Base-by-base conservation (phyloP, 2,888 invertebrate genomes). In the Dascillus cervinus region DNA sequence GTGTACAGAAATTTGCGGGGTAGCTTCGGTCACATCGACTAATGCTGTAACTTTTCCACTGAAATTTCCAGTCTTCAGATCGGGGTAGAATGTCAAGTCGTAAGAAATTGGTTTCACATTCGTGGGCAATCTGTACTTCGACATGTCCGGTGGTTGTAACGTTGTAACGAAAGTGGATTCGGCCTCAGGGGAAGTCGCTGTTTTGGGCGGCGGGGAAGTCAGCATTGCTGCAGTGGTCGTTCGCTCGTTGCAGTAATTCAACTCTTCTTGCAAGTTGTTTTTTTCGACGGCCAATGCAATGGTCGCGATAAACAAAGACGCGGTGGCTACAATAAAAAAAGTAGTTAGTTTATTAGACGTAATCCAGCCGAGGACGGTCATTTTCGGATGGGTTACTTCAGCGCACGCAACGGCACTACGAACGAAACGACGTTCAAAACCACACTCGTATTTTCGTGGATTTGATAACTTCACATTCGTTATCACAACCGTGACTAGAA, bases 1-100 rank as follows among this genome's bases (percentile, higher is more conserved):
- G 58, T 86, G 82, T 23, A 87, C 53, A 1, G 71, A 60, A 28
- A 82, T 69, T 37, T 50, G 52, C 33, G 64, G 53, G 1, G 72
- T 70, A 2, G 64, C 47, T 47, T 65, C 48, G 2, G 52, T 36
- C 4, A 77, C 60, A 3, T 60, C 44, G 0, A 79, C 39, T 1
- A 43, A 46, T 22, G 79, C 75, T 1, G 43, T 52, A 0, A 77
- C 73, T 28, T 60, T 65, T 84, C 87, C 23, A 41, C 49, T 45
- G 75, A 79, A 6, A 50, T 54, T 35, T 71, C 72, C 49, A 2
- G 70, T 55, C 40, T 70, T 60, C 39, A 82, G 64, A 48, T 83
- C 64, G 0, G 88, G 87, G 52, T 72, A 65, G 15, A 88, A 60
- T 27, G 65, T 67, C 3, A 89, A 62, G 46, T 80, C 75, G 55